These are phyloP conservation scores for Dryomyza anilis DNA, from an alignment of 2,888 invertebrate genomes.

Conservation along the genomic window DNA sequence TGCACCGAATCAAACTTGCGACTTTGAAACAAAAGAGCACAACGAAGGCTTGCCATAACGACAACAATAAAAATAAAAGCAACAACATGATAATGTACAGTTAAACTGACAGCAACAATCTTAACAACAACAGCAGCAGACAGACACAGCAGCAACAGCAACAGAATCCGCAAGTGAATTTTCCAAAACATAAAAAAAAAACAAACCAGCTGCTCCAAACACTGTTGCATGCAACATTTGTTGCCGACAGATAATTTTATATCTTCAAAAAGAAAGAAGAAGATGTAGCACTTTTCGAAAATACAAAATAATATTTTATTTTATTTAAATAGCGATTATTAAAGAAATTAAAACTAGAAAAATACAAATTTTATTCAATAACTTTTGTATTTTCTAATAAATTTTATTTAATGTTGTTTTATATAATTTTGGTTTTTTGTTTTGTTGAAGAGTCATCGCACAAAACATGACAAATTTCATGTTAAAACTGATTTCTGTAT, in stretches of 20 bases:
- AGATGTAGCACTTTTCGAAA: no score
- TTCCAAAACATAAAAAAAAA: not conserved
- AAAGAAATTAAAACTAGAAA: no score
- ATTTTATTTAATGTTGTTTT: no score
- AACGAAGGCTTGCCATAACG: not conserved
- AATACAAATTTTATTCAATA: no score
- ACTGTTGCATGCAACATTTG: conserved; percentile 7
- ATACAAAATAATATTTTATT: no score
- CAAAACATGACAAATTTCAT: no score
- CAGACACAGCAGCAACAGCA: conserved; percentile 4
- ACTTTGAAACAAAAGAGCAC: not conserved
- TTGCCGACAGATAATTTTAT: not conserved
- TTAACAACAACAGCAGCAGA: not conserved
- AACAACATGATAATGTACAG: conserved; percentile 4
- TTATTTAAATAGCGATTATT: no score
- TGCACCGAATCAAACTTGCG: conserved; percentile 13
- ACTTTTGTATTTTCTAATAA: no score
- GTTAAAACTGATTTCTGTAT: no score
- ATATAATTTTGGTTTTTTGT: no score
- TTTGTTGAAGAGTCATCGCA: no score
- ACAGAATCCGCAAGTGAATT: not conserved
- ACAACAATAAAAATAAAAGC: not conserved
- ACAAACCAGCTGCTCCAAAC: not conserved
- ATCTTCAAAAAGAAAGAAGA: no score
- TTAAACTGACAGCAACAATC: not conserved